These are phyloP conservation scores for Alethe castanea DNA, from an alignment of 2,113 vertebrate genomes.

Conservation along the genomic window DNA sequence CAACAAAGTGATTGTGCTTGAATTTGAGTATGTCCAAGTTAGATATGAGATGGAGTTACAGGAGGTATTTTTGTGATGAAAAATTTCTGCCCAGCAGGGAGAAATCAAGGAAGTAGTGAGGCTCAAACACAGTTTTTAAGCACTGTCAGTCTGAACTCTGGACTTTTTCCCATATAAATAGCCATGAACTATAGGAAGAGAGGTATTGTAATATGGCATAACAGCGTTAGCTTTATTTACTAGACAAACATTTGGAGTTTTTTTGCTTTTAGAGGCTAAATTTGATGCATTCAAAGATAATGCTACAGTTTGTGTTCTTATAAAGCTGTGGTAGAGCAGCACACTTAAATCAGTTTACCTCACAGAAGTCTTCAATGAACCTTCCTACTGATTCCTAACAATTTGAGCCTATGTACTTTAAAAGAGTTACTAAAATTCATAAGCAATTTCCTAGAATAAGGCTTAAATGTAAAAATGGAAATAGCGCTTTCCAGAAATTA, in stretches of 20 bases:
- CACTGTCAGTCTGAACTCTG: neutral
- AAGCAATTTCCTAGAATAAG: slow-evolving; percentile 5
- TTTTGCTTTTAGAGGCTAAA: neutral
- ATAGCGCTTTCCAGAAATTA: neutral
- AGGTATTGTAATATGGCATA: neutral
- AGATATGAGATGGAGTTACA: neutral
- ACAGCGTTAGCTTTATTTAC: neutral
- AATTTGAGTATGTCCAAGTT: neutral
- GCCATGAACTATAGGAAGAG: neutral
- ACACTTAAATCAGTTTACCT: neutral
- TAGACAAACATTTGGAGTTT: neutral
- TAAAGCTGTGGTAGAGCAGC: neutral
- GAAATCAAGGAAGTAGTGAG: slow-evolving; percentile 26
- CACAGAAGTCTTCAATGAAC: neutral
- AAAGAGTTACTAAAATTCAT: neutral
- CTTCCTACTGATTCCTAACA: neutral
- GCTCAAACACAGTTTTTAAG: slow-evolving; percentile 1
- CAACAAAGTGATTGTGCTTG: neutral
- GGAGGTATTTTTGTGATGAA: slow-evolving; percentile 33
- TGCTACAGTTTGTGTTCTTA: neutral
- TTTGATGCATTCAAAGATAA: neutral
- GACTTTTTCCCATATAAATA: slow-evolving; percentile 24
- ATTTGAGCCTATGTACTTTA: neutral
- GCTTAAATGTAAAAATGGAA: neutral
- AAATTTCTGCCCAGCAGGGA: slow-evolving; percentile 22